Base-by-base conservation (phyloP, 2,888 invertebrate genomes). In the Entomobrya multifasciata region DNA sequence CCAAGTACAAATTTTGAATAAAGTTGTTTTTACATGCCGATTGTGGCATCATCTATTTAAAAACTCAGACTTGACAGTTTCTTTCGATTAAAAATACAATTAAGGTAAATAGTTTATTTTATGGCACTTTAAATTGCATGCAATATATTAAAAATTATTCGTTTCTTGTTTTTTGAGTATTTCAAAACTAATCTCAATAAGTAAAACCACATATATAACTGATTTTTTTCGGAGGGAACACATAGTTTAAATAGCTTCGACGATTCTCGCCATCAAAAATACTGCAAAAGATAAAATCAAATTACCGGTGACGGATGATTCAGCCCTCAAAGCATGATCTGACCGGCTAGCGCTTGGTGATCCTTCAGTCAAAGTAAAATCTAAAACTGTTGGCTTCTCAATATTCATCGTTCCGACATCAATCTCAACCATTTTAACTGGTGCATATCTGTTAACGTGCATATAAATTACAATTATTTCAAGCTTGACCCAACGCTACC, bases 381-480 rank as follows among this genome's bases (percentile, higher is more conserved):
- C 89, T 78, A 89, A 86, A 81, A 85, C 67, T 1, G 65, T 80
- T 17, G 87, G 57, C 52, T 88, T 83, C 20, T 20, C 65, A 2
- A 85, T 30, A 17, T 77, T 30, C 6, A 44, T 11, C 17, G 55
- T 3, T 2, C 47, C 77, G 15, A 90, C 88, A 27, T 82, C 72
- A 20, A 91, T 88, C 13, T 88, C 88, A 36, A 88, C 76, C 85
- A 78, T 81, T 3, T 87, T 81, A 20, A 79, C 85, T 13, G 86
- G 70, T 15, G 60, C 87, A 70, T 87, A 87, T 65, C 90, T 90
- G 81, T 44, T 67, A 30, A 85, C 36, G 36, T 36, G 36, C 36
- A 36, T 36, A n/a, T n/a, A n/a, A n/a, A n/a, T n/a, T n/a, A n/a
- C n/a, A n/a, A n/a, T n/a, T 60, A 60, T 76, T 76, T 25, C 25